These are phyloP conservation scores for Drosophila bocki DNA, from an alignment of 1,140 invertebrate species.

Conservation along the genomic window DNA sequence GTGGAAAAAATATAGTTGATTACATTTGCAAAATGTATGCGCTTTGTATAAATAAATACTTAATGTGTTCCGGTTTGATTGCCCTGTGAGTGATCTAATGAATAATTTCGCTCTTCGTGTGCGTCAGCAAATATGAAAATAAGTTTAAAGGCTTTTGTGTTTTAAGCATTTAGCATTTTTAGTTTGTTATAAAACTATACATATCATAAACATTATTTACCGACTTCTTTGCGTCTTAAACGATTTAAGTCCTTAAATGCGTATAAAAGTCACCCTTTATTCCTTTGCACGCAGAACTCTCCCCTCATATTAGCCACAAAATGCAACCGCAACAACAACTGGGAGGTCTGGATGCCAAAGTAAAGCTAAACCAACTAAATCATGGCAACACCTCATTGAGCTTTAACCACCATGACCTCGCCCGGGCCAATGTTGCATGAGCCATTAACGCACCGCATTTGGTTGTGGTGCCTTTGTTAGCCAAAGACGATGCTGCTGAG, in stretches of 20 bases:
- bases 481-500: background rate
- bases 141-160: constrained; percentile 6
- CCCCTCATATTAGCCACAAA: constrained; percentile 17
- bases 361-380: constrained; percentile 64
- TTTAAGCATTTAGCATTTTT: background rate
- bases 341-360: background rate
- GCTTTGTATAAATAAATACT: constrained; percentile 67
- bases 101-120: constrained; percentile 12
- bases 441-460: constrained; percentile 65
- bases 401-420: constrained; percentile 72
- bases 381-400: constrained; percentile 78
- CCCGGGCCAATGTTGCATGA: constrained; percentile 66
- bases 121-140: constrained; percentile 10
- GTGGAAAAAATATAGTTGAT: constrained; percentile 44
- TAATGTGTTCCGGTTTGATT: constrained; percentile 54
- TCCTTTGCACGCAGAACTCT: background rate
- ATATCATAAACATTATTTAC: no score
- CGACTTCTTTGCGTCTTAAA: background rate
- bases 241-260: background rate
- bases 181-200: background rate
- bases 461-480: constrained; percentile 14
- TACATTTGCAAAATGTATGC: constrained; percentile 50
- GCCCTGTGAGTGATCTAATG: constrained; percentile 21
- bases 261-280: background rate
- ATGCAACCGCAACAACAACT: constrained; percentile 37